Base-by-base conservation (phyloP, 30 jellyfish, hydroid and myxozoan genomes). In the Cassiopea andromeda region DNA sequence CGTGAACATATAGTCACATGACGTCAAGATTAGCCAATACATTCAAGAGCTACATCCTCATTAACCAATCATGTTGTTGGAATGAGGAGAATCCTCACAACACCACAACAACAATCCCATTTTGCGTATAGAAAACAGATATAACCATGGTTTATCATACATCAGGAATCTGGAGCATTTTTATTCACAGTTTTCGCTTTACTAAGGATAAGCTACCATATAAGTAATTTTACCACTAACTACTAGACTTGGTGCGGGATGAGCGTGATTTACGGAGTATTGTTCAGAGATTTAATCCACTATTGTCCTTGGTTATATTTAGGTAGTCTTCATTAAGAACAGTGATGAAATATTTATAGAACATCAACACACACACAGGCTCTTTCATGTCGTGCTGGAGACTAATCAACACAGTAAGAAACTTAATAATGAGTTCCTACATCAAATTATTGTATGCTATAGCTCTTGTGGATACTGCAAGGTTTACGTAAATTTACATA, bases 61-160 rank as follows among this genome's bases (percentile, higher is more conserved):
- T 8, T 45, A 78, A 87, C 94, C 94, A 87, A 87, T 87, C 94
- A 78, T 69, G 12, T n/a, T 43, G 38, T 14, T 38, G 85, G 94
- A 77, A 78, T 87, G 94, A 74, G 49, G 46, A 81, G 83, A 87
- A 87, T 87, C 77, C 72, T 17, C 59, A 6, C 50, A 43, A 38
- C 49, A 70, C 79, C 79, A 70, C 79, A 70, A 70, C 79, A 70
- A 70, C 66, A 54, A 14, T 10, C 93, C 78, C 93, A 85, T 81
- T 73, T 83, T 83, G 78, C 16, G 91, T 16, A 83, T 61, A 80
- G 48, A 7, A 19, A 70, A 38, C 64, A 54, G 64, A 27, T 27
- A 27, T 0, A 70, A 54, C n/a, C 79, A 43, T 70, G 17, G 3
- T 27, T 70, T 70, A 70, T 70, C 54, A 70, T 70, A 16, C 17